Conservation (phyloP, 2,888 invertebrate species). For the Cephus pulcher region DNA sequence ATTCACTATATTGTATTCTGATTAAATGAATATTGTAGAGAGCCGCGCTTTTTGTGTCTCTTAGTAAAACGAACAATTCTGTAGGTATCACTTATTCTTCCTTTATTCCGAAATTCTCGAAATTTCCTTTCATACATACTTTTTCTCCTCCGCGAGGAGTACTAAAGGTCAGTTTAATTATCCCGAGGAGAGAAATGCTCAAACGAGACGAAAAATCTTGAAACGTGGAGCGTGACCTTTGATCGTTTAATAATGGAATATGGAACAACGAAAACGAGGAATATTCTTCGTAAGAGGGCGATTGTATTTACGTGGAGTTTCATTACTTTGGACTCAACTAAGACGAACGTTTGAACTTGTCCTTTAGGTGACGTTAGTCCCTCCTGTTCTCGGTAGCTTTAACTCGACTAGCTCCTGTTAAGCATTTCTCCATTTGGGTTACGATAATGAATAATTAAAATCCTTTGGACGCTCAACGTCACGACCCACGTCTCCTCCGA, state of each 20-base stretch:
- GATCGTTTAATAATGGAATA: not conserved
- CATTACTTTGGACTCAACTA: not conserved
- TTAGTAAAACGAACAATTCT: not conserved
- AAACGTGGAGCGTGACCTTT: not conserved
- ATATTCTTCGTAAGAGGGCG: not conserved
- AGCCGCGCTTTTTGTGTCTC: not conserved
- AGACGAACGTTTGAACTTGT: not conserved
- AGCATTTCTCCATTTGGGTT: not conserved
- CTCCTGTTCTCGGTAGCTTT: not conserved
- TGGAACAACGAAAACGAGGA: not conserved
- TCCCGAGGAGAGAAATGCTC: not conserved
- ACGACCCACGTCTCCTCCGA: not conserved
- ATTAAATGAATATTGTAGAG: not conserved
- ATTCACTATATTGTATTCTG: not conserved
- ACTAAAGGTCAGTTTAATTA: not conserved
- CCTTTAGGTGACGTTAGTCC: not conserved
- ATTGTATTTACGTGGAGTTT: not conserved
- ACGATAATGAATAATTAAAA: not conserved
- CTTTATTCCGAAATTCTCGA: not conserved
- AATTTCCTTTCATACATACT: not conserved
- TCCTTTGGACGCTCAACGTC: not conserved
- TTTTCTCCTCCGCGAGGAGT: not conserved
- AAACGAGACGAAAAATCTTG: not conserved
- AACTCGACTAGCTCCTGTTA: not conserved
- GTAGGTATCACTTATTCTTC: not conserved